A percentile compares a stretch with the other conserved stretches of the same genome.
phyloP scores from a whole-genome alignment of 2,888 invertebrate species.

The Heliconius charithonia region DNA sequence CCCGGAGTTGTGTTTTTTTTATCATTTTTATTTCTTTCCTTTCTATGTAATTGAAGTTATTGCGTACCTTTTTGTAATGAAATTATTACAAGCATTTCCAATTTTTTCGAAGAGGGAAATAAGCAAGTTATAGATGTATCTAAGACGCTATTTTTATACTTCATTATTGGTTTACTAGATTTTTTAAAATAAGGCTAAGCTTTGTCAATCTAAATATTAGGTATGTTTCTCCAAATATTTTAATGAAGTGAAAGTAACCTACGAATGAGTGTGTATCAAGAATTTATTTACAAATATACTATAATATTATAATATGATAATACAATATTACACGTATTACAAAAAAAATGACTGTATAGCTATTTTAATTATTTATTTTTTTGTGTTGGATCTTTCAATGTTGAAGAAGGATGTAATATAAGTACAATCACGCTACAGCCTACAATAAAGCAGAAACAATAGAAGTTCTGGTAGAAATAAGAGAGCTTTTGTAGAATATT shows the following conservation, averaged over 20 bases:
- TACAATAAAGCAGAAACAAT: background rate
- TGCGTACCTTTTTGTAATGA: constrained; percentile 33
- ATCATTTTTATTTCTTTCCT: constrained; percentile 31
- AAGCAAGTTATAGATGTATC: background rate
- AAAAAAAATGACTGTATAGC: background rate
- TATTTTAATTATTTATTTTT: background rate
- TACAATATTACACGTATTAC: too few relatives aligned
- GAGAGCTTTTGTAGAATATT: background rate
- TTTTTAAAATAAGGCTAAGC: too few relatives aligned
- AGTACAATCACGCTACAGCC: background rate
- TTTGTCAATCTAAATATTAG: too few relatives aligned
- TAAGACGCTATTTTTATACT: background rate
- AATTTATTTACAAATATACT: background rate
- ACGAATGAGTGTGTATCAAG: background rate
- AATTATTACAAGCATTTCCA: constrained; percentile 20
- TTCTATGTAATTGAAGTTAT: constrained; percentile 29
- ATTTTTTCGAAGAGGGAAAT: constrained; percentile 7
- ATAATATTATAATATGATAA: too few relatives aligned
- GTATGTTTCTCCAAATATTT: background rate
- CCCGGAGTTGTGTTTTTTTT: constrained; percentile 35
- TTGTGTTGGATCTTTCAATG: background rate
- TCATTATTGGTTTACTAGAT: too few relatives aligned
- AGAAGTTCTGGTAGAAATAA: background rate
- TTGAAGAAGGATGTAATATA: background rate
- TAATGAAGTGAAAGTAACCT: background rate